phyloP scores from a whole-genome alignment of 2,888 invertebrate genomes.

The Luperina nickerlii region DNA sequence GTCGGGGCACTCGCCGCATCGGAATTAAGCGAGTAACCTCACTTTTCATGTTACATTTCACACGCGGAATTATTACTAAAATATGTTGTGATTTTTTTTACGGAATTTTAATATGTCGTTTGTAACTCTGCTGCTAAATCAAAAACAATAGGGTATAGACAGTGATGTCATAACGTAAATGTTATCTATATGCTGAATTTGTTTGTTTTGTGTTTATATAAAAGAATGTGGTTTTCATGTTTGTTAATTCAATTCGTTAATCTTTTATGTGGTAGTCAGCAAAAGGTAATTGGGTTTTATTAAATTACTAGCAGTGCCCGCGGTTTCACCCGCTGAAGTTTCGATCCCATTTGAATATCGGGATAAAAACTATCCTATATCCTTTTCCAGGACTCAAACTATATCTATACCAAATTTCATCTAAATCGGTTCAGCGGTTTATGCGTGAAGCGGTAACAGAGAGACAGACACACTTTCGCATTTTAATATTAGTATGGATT shows the following conservation, averaged over 20 bases:
- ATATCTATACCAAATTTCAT: too few species aligned
- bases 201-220: constrained; percentile 40
- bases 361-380: too few species aligned
- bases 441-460: too few species aligned
- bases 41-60: constrained; percentile 56
- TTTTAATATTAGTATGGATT: background rate
- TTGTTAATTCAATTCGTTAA: constrained; percentile 13
- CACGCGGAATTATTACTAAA: constrained; percentile 38
- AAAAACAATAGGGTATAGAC: constrained; percentile 20
- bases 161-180: constrained; percentile 56
- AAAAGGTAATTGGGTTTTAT: background rate
- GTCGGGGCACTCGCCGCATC: constrained; percentile 73
- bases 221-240: constrained; percentile 12
- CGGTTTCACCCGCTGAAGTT: too few species aligned
- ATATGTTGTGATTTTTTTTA: constrained; percentile 22
- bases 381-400: too few species aligned
- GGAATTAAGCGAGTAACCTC: constrained; percentile 61
- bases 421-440: too few species aligned
- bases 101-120: constrained; percentile 27
- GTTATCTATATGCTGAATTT: constrained; percentile 21
- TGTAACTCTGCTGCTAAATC: constrained; percentile 13
- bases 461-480: too few species aligned
- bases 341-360: too few species aligned
- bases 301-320: background rate
- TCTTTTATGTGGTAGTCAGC: background rate